Base-by-base conservation (phyloP, 1,140 invertebrate species). In the Copidosoma floridanum region DNA sequence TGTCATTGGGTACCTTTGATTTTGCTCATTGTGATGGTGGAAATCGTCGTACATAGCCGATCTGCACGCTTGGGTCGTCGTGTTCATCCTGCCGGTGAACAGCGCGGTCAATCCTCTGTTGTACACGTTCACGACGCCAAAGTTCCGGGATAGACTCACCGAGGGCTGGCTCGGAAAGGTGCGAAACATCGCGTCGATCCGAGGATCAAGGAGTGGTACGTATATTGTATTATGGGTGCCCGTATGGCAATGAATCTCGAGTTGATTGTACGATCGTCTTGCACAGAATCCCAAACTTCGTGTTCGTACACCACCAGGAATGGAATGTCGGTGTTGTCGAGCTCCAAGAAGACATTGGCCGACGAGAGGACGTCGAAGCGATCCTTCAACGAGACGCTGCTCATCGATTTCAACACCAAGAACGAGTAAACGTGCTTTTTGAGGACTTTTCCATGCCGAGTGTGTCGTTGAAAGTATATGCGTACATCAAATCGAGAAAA, bases 11-110 rank as follows among this genome's bases (percentile, higher is more conserved):
- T n/a, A n/a, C n/a, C n/a, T n/a, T n/a, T n/a, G n/a, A n/a, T n/a
- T n/a, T n/a, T n/a, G n/a, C 77, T 16, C n/a, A n/a, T n/a, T n/a
- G n/a, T n/a, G n/a, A n/a, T n/a, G n/a, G n/a, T n/a, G n/a, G n/a
- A n/a, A n/a, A n/a, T n/a, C n/a, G n/a, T n/a, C n/a, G n/a, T n/a
- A n/a, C n/a, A n/a, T 66, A 85, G 87, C 83, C 37, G 84, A 88
- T 69, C 73, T 89, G 21, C 86, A 89, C 67, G 87, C 88, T 10
- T 91, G 89, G 88, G 75, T 92, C 1, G 86, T 89, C 0, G 84
- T 92, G 6, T 90, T 92, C 59, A 82, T 92, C 40, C 68, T 93
- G 8, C 91, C 91, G 0, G 81, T 93, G 0, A 93, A 92, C 72
- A 88, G 88, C 0, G 88, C 89, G 1, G 77, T 91, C 0, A 93